Evolutionary conservation across 2,888 invertebrate species (phyloP).

Genomic region (Cremastinae sp.): DNA sequence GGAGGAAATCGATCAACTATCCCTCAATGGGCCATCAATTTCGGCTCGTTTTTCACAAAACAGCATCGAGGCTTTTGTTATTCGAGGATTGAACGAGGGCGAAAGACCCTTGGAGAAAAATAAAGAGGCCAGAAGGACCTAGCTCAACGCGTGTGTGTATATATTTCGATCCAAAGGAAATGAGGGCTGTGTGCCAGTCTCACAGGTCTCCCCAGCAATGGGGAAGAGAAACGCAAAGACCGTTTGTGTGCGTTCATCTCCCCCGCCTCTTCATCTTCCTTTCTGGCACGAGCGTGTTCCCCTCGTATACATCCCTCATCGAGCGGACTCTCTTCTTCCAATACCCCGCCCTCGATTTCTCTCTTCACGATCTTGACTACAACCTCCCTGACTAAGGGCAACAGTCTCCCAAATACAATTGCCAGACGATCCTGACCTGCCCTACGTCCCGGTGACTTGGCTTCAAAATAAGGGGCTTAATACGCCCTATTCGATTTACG

Average conservation of each 20-base stretch:
- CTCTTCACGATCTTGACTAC: slow-evolving; percentile 10
- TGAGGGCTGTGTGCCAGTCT: slow-evolving; percentile 54
- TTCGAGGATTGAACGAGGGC: slow-evolving; percentile 7
- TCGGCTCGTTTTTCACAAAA: background rate
- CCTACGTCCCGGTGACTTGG: slow-evolving; percentile 69
- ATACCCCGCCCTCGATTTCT: slow-evolving; percentile 37
- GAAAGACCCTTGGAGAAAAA: slow-evolving; percentile 61
- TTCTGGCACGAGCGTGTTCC: slow-evolving; percentile 59
- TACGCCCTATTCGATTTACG: slow-evolving; percentile 1
- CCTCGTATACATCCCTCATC: slow-evolving; percentile 43
- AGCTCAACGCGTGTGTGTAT: slow-evolving; percentile 58
- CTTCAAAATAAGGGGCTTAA: slow-evolving; percentile 38
- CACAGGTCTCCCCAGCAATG: slow-evolving; percentile 58
- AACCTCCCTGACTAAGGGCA: slow-evolving; percentile 21
- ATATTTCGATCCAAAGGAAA: slow-evolving; percentile 22
- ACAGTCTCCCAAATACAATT: slow-evolving; percentile 47
- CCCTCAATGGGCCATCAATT: slow-evolving; percentile 32
- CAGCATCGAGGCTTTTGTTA: too few species aligned
- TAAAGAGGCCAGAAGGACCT: slow-evolving; percentile 70
- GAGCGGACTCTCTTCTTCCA: slow-evolving; percentile 51
- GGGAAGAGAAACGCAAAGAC: slow-evolving; percentile 74
- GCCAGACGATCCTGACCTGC: slow-evolving; percentile 74
- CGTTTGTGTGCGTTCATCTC: slow-evolving; percentile 60
- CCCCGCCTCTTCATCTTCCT: slow-evolving; percentile 56
- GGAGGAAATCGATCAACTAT: slow-evolving; percentile 7